These are phyloP conservation scores for Drosophila arawakana DNA, from an alignment of 1,140 invertebrate species.

Conservation along the genomic window DNA sequence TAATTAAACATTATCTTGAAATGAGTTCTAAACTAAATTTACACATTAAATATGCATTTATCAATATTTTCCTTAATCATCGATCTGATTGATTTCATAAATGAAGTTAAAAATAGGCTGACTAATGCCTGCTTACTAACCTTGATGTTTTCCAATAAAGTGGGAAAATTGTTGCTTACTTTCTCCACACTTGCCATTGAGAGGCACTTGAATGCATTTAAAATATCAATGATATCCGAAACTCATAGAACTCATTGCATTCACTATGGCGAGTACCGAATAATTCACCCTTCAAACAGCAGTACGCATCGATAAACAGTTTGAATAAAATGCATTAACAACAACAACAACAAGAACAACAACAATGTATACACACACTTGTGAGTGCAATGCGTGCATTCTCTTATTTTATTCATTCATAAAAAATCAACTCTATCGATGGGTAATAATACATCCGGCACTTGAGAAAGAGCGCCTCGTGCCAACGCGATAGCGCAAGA, in stretches of 20 bases:
- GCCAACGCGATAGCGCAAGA: constrained; percentile 25
- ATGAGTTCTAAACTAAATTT: too few species aligned
- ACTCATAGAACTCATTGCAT: constrained; percentile 37
- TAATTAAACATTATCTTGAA: too few species aligned
- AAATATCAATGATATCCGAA: constrained; percentile 70
- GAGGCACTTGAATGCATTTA: constrained; percentile 54
- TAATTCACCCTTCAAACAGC: constrained; percentile 30
- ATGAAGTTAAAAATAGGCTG: too few species aligned
- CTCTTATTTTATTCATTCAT: constrained; percentile 45
- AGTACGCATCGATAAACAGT: constrained; percentile 53
- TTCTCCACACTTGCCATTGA: not conserved
- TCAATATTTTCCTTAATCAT: too few species aligned
- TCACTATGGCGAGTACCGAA: constrained; percentile 20
- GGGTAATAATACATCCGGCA: constrained; percentile 58
- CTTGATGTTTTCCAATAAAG: too few species aligned
- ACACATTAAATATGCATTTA: too few species aligned
- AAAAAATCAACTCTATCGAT: constrained; percentile 54
- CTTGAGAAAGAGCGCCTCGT: constrained; percentile 48
- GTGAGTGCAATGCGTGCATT: constrained; percentile 28
- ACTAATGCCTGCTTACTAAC: too few species aligned
- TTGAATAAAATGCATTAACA: constrained; percentile 48
- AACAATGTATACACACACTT: constrained; percentile 27
- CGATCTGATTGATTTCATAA: too few species aligned
- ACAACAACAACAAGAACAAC: constrained; percentile 42
- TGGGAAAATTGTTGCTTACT: not conserved